phyloP scores from a whole-genome alignment of 2,113 vertebrate species.

The Semicossyphus pulcher region DNA sequence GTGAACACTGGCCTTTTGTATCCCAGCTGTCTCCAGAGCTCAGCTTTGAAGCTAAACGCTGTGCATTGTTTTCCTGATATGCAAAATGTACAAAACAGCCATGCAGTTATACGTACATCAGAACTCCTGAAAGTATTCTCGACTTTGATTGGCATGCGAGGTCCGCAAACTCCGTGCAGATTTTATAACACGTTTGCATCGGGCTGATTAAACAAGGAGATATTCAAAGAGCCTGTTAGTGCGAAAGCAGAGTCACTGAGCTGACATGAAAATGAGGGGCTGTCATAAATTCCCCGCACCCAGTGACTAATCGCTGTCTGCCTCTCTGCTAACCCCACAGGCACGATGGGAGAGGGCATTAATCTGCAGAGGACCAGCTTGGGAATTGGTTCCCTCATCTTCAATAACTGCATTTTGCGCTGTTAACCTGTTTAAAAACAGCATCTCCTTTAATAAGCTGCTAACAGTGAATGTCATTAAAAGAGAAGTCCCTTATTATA shows the following conservation, averaged over 20 bases:
- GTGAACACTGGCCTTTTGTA: slow-evolving; percentile 56
- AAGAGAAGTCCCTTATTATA: slow-evolving; percentile 18
- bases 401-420: slow-evolving; percentile 12
- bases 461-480: slow-evolving; percentile 40
- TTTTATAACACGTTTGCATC: slow-evolving; percentile 8
- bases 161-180: background rate
- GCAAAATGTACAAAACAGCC: slow-evolving; percentile 11
- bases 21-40: slow-evolving; percentile 54
- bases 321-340: slow-evolving; percentile 58
- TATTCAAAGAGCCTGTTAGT: slow-evolving; percentile 48
- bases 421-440: slow-evolving; percentile 47
- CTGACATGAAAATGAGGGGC: slow-evolving; percentile 65
- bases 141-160: background rate
- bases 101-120: background rate
- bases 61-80: slow-evolving; percentile 16
- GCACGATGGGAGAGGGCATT: slow-evolving; percentile 55
- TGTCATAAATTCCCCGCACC: slow-evolving; percentile 57
- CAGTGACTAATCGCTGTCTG: slow-evolving; percentile 67
- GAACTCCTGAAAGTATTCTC: background rate
- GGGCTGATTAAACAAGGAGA: slow-evolving; percentile 45
- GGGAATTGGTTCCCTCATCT: slow-evolving; percentile 32
- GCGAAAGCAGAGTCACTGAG: slow-evolving; percentile 52
- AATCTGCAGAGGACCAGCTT: slow-evolving; percentile 47
- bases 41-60: slow-evolving; percentile 27
- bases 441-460: slow-evolving; percentile 34